These are phyloP conservation scores for Chalcis sispes DNA, from an alignment of 2,888 invertebrate species.

Conservation along the genomic window DNA sequence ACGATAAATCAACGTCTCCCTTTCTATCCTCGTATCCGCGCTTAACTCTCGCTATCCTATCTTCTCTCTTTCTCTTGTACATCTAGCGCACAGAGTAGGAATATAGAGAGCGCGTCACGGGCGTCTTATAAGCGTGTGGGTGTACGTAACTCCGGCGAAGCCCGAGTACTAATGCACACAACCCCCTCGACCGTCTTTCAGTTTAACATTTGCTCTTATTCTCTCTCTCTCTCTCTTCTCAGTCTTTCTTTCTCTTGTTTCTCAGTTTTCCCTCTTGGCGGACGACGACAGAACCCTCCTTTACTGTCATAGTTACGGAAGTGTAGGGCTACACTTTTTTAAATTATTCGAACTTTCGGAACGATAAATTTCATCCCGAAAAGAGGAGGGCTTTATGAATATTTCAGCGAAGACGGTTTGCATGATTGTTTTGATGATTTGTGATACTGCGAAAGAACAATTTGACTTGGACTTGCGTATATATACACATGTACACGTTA, in stretches of 20 bases:
- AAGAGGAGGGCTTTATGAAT: slow-evolving; percentile 46
- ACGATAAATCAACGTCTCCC: slow-evolving; percentile 58
- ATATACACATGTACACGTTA: not conserved
- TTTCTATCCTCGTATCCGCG: slow-evolving; percentile 37
- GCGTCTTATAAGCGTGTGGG: slow-evolving; percentile 52
- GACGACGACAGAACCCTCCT: not conserved
- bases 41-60: slow-evolving; percentile 29
- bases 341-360: slow-evolving; percentile 52
- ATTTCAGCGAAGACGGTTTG: slow-evolving; percentile 47
- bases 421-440: slow-evolving; percentile 54
- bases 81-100: no score
- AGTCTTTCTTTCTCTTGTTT: not conserved
- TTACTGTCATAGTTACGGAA: slow-evolving; percentile 16
- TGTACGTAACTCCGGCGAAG: slow-evolving; percentile 29
- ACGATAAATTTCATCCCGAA: slow-evolving; percentile 40
- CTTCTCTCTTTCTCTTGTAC: slow-evolving; percentile 19
- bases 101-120: slow-evolving; percentile 48
- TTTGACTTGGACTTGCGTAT: no score
- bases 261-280: slow-evolving; percentile 2
- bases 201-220: not conserved
- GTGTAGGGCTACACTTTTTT: slow-evolving; percentile 40
- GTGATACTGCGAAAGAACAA: slow-evolving; percentile 32
- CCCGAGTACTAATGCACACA: slow-evolving; percentile 36
- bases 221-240: slow-evolving; percentile 4
- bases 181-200: slow-evolving; percentile 13